Evolutionary conservation across 2,888 invertebrate species (phyloP).

Genomic region (Sarcophaga variegata): DNA sequence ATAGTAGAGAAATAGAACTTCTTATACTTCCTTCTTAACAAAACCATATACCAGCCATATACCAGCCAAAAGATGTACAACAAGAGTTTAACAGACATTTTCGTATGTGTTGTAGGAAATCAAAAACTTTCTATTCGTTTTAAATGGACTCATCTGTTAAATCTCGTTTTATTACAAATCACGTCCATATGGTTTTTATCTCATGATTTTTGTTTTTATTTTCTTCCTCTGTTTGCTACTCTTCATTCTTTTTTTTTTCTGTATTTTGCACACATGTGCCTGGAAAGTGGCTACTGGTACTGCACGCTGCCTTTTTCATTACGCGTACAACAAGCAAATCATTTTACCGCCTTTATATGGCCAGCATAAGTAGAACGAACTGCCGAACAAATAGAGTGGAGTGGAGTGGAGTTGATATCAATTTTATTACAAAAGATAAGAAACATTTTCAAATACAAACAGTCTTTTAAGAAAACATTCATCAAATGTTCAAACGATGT

Average conservation of each 20-base stretch:
- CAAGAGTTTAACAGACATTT: too few species aligned
- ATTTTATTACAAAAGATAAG: conserved; percentile 51
- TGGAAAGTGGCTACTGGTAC: conserved; percentile 49
- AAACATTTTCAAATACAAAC: conserved; percentile 19
- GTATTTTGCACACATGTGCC: conserved; percentile 46
- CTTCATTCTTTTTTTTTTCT: not conserved
- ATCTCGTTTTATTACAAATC: conserved; percentile 12
- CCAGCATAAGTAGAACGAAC: conserved; percentile 51
- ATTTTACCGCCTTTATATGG: conserved; percentile 58
- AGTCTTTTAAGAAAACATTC: not conserved
- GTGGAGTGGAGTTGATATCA: conserved; percentile 31
- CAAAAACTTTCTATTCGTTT: conserved; percentile 26
- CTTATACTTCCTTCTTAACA: too few species aligned
- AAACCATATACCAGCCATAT: too few species aligned
- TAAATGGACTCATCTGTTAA: conserved; percentile 22
- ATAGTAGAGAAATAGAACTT: too few species aligned
- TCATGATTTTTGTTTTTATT: not conserved
- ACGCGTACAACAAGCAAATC: conserved; percentile 37
- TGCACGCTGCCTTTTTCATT: conserved; percentile 30
- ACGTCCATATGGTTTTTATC: conserved; percentile 36
- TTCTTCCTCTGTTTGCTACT: not conserved
- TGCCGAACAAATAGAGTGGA: not conserved
- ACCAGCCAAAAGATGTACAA: too few species aligned
- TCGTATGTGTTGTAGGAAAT: not conserved
- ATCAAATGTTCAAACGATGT: conserved; percentile 24